Base-by-base conservation (phyloP, 1,140 invertebrate species). In the Drusus annulatus region DNA sequence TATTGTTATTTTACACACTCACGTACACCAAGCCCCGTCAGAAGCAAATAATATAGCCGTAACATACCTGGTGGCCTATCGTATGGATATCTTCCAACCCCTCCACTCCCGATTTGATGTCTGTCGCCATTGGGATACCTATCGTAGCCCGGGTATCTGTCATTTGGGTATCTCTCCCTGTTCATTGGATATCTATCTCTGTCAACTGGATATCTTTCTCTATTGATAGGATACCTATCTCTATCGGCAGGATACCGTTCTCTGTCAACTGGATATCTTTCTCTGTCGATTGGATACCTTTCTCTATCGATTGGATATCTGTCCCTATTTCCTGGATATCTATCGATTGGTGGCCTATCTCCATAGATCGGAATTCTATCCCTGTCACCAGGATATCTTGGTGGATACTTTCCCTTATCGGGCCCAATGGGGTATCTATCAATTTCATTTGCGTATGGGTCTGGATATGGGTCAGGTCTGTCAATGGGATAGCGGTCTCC, bases 291-390 rank as follows among this genome's bases (percentile, higher is more conserved):
- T 74, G 88, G 84, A 78, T 85, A 87, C 52, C 87, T 84, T 84
- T 89, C 87, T 84, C 87, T 86, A 86, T 87, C 84, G 73, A 89
- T 86, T 84, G 88, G 85, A 86, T 89, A 90, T 62, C 86, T 85
- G 78, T 85, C 88, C 10, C 89, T 86, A 83, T 87, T 90, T 50
- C 85, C 83, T 17, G 87, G 86, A 4, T 87, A 86, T 76, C 86
- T 86, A 54, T 83, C 25, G 78, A 88, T 86, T 56, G 81, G 82
- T 7, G 71, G 75, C 76, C 88, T 85, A 60, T 86, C 86, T n/a
- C 76, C 77, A 16, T 69, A 45, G 77, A 84, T 85, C 1, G 91
- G 91, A 85, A 91, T 91, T 63, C 89, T 86, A 62, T 88, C 89
- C 83, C 84, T 87, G 80, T 88, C 86, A 62, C 65, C 52, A 21